Conservation (phyloP, 2,797 vertebrate genomes). For the Denticeps clupeoides region DNA sequence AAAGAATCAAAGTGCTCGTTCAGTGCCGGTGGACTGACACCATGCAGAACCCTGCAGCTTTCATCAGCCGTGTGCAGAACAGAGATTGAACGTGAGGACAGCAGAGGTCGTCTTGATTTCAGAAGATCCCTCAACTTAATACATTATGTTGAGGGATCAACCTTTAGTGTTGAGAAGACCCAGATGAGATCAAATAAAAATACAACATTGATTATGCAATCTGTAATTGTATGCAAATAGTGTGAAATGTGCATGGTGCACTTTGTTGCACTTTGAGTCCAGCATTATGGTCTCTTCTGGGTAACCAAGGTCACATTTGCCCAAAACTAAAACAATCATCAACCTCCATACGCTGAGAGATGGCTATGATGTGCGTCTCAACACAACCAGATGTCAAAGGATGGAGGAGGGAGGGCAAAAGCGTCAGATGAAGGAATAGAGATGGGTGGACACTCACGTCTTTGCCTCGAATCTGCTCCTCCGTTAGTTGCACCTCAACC, state of each 20-base stretch:
- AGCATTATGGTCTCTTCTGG: too few relatives aligned
- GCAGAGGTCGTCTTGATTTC: background rate
- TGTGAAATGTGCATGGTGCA: too few relatives aligned
- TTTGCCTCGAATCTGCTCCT: constrained; percentile 88
- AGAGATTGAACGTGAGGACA: too few relatives aligned
- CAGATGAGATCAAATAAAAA: background rate
- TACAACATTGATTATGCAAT: too few relatives aligned
- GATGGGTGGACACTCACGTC: constrained; percentile 65
- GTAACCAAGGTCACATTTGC: too few relatives aligned
- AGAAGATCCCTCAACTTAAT: too few relatives aligned
- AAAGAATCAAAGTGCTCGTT: constrained; percentile 6
- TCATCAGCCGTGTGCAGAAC: background rate
- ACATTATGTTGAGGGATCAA: too few relatives aligned
- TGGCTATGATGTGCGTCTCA: too few relatives aligned
- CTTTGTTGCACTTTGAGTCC: too few relatives aligned
- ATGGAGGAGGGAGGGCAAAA: too few relatives aligned
- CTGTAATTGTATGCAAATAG: too few relatives aligned
- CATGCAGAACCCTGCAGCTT: constrained; percentile 1
- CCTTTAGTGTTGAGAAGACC: background rate
- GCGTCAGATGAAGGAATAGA: background rate
- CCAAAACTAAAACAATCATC: background rate
- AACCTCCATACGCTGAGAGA: too few relatives aligned
- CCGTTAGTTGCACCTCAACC: constrained; percentile 86
- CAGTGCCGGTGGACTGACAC: background rate
- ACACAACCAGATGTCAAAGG: background rate